Evolutionary conservation across 2,888 invertebrate genomes (phyloP).

Genomic region (Helleia helle): DNA sequence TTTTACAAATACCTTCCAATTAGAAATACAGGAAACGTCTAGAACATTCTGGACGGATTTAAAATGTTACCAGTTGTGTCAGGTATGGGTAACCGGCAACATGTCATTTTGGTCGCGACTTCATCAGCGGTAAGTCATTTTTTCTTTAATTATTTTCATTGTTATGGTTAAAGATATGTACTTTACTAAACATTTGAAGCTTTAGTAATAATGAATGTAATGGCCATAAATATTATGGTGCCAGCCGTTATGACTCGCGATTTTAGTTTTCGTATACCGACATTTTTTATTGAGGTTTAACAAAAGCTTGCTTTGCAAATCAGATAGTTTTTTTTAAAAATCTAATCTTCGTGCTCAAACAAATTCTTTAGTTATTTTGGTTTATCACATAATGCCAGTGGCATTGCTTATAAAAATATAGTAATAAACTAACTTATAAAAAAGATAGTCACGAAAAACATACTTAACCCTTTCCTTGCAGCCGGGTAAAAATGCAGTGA

Average conservation of each 20-base stretch:
- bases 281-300: no score
- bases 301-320: no score
- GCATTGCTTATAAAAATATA: no score
- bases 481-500: no score
- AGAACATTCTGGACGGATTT: not conserved
- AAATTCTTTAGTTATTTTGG: no score
- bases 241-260: no score
- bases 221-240: not conserved
- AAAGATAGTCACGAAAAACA: no score
- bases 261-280: not conserved
- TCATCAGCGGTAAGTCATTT: not conserved
- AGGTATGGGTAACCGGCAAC: not conserved
- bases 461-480: no score
- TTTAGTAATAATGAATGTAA: not conserved
- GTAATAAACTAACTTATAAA: no score
- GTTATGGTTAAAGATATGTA: not conserved
- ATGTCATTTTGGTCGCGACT: not conserved
- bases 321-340: no score
- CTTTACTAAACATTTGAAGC: not conserved
- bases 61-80: slow-evolving; percentile 2
- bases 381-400: no score
- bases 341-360: no score
- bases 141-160: not conserved
- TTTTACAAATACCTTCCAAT: slow-evolving; percentile 1
- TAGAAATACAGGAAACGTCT: not conserved